Evolutionary conservation across 2,888 invertebrate genomes (phyloP).

Genomic region (Kuschelorhynchus macadamiae): DNA sequence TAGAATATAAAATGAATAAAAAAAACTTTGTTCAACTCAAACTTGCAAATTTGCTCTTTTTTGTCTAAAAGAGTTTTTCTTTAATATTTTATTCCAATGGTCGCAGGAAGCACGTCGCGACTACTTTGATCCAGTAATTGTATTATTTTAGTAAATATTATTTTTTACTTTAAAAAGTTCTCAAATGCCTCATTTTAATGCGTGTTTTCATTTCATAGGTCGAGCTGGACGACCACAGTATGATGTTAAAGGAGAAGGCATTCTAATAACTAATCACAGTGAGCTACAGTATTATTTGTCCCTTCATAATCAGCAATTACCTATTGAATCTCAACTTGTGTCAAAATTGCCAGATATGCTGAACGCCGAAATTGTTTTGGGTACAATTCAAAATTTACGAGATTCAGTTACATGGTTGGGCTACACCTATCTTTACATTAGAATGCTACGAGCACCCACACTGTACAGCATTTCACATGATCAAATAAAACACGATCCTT

Average conservation of each 20-base stretch:
- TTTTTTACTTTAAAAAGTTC: too few relatives aligned
- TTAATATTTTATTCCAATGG: too few relatives aligned
- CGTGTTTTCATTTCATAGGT: conserved; percentile 10
- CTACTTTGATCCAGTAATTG: too few relatives aligned
- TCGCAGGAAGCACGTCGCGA: too few relatives aligned
- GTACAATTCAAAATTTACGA: conserved; percentile 88
- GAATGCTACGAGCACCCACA: conserved; percentile 84
- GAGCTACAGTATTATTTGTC: conserved; percentile 99
- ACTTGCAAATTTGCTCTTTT: too few relatives aligned
- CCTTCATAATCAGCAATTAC: conserved; percentile 96
- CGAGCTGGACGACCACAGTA: conserved; percentile 98
- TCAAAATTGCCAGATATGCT: conserved; percentile 95
- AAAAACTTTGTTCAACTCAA: too few relatives aligned
- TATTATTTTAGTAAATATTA: too few relatives aligned
- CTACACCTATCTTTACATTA: conserved; percentile 96
- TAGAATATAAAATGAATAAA: too few relatives aligned
- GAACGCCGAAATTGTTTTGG: conserved; percentile 97
- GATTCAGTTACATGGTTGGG: conserved; percentile 96
- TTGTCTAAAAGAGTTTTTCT: too few relatives aligned
- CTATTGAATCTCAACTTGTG: conserved; percentile 97
- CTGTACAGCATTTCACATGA: conserved; percentile 91
- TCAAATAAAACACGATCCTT: conserved; percentile 83
- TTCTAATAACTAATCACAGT: conserved; percentile 98
- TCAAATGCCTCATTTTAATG: too few relatives aligned
- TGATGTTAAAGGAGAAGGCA: conserved; percentile 97